phyloP scores from a whole-genome alignment of 2,888 invertebrate species.

The Nyleta sp. region DNA sequence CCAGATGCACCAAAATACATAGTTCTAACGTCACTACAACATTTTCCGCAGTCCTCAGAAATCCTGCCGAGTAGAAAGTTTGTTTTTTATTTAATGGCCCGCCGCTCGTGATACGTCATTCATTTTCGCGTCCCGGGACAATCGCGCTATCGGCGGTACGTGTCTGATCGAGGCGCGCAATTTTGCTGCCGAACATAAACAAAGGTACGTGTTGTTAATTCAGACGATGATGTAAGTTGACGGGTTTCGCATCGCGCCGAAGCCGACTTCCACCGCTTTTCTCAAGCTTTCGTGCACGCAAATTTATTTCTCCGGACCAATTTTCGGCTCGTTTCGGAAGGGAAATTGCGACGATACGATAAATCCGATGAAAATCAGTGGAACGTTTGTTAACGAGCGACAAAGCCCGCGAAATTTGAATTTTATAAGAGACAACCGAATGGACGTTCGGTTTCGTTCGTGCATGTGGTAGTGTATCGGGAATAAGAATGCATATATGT shows the following conservation, averaged over 20 bases:
- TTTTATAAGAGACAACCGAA: no score
- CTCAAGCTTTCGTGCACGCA: background rate
- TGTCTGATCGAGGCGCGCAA: slow-evolving; percentile 14
- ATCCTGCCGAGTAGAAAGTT: slow-evolving; percentile 13
- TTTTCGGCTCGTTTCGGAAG: background rate
- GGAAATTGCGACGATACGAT: no score
- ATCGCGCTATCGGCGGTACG: slow-evolving; percentile 9
- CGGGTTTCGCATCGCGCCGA: background rate
- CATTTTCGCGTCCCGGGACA: background rate
- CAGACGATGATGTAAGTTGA: slow-evolving; percentile 18
- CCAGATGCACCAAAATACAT: slow-evolving; percentile 55
- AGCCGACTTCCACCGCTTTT: background rate
- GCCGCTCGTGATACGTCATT: background rate
- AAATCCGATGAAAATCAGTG: no score
- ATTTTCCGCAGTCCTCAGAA: slow-evolving; percentile 48
- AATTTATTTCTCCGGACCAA: background rate
- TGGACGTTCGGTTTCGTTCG: no score
- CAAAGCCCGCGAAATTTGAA: no score
- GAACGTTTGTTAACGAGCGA: no score
- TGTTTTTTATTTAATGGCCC: slow-evolving; percentile 8
- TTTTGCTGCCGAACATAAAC: slow-evolving; percentile 23
- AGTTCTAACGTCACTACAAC: slow-evolving; percentile 38
- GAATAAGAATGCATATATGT: no score
- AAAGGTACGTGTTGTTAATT: slow-evolving; percentile 35
- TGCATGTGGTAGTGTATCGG: no score